These are phyloP conservation scores for Malurus splendens DNA, from an alignment of 2,797 vertebrate species.

Conservation along the genomic window DNA sequence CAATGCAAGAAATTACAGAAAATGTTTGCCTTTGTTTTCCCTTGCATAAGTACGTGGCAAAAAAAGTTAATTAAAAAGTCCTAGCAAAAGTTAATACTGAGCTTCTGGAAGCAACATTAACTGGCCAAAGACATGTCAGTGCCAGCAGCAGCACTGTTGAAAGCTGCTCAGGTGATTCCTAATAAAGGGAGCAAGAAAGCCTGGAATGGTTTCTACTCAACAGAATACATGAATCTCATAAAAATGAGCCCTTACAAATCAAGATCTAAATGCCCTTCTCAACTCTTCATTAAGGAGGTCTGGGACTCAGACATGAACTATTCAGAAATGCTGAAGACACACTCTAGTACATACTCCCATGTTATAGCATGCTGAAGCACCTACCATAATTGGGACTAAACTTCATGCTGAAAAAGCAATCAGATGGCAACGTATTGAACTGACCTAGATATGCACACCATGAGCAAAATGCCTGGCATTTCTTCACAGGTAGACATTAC, in stretches of 20 bases:
- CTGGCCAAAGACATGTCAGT: not conserved
- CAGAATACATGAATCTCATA: not conserved
- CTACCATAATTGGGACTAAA: not conserved
- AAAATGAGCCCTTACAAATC: not conserved
- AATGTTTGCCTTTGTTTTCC: not conserved
- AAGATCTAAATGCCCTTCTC: not conserved
- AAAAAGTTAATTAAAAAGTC: not conserved
- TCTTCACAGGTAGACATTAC: not conserved
- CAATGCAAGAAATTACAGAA: not conserved
- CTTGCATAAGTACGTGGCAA: not conserved
- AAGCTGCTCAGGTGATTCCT: not conserved
- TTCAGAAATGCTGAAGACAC: not conserved
- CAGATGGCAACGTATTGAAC: not conserved
- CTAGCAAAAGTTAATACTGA: not conserved
- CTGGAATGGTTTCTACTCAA: not conserved
- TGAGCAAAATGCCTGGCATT: not conserved
- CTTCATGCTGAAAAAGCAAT: not conserved
- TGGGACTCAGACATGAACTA: not conserved
- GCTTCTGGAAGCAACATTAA: not conserved
- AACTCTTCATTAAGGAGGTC: not conserved
- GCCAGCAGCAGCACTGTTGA: not conserved
- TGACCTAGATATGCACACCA: not conserved
- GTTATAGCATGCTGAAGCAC: not conserved
- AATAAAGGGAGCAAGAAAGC: not conserved
- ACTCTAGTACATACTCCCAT: rapidly evolving